Percentiles rank a stretch among this genome's conserved stretches.
phyloP scores from a whole-genome alignment of 2,888 invertebrate species.

The Metalampra italica region DNA sequence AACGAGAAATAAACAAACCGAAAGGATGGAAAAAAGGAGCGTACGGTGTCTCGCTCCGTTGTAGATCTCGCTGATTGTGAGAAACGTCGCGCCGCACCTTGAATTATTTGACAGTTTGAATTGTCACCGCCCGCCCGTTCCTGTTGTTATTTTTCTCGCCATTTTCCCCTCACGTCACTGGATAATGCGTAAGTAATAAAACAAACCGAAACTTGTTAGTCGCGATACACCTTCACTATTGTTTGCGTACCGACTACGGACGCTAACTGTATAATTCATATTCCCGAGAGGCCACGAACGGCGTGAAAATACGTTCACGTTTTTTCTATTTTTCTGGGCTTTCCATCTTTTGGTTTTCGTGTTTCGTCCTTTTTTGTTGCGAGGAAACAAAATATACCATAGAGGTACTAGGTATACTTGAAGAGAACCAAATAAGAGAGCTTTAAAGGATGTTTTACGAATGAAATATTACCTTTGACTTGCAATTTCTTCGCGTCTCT shows the following conservation, averaged over 20 bases:
- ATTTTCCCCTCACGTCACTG: conserved; percentile 34
- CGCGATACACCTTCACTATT: conserved; percentile 29
- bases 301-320: conserved; percentile 34
- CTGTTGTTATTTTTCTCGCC: conserved; percentile 54
- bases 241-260: conserved; percentile 37
- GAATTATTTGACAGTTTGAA: conserved; percentile 72
- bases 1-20: conserved; percentile 69
- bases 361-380: no score
- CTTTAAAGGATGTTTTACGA: conserved; percentile 41
- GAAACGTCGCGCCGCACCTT: conserved; percentile 62
- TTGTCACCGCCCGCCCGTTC: conserved; percentile 53
- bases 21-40: conserved; percentile 56
- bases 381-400: no score
- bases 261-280: conserved; percentile 47
- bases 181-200: conserved; percentile 51
- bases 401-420: no score
- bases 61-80: conserved; percentile 73
- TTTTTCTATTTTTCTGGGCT: conserved; percentile 15
- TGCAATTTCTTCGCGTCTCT: conserved; percentile 52
- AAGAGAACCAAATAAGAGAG: conserved; percentile 9
- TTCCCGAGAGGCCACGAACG: conserved; percentile 26
- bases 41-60: conserved; percentile 41
- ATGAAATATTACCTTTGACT: conserved; percentile 56
- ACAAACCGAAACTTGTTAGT: conserved; percentile 43
- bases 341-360: conserved; percentile 1